Base-by-base conservation (phyloP, 2,797 vertebrate genomes). In the Rhinophrynus dorsalis region DNA sequence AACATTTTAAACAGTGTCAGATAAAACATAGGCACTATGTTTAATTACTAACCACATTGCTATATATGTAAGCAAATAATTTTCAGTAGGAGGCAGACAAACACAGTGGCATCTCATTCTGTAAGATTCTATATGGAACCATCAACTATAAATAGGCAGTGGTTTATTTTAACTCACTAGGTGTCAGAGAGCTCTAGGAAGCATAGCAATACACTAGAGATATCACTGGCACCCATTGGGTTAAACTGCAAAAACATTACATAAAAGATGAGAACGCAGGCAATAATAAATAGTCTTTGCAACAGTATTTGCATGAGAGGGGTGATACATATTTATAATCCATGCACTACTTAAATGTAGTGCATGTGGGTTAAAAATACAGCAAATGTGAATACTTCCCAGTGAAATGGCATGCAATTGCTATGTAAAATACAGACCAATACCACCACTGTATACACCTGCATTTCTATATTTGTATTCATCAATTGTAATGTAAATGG, bases 31-130 rank as follows among this genome's bases (percentile, higher is more conserved):
- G 18, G 20, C 18, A 48, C 24, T 48, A 48, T 11, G 44, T 48
- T 48, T 48, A 48, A 24, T 48, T 48, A 48, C 44, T 23, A 48
- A 23, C 21, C 44, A 23, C 44, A 23, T 10, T 2, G 44, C 2
- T 24, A 23, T 44, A 44, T 7, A 44, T 48, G 44, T 48, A 48
- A 48, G 44, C 44, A 48, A 48, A 48, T 24, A 18, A 48, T 48
- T 23, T 48, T 23, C 21, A 48, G 44, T 44, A 44, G 40, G 40
- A 44, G 44, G 44, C 21, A 24, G 40, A 44, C 40, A 48, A 30
- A 48, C 21, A 48, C 44, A 48, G 44, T 26, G 10, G 7, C 21
- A 48, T 48, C 18, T 48, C 44, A 48, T 12, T 23, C 18, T 48
- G 44, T 3, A 48, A 24, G 21, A 23, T 23, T 23, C 44, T 48